These are phyloP conservation scores for Acanthiza pusilla DNA, from an alignment of 2,797 vertebrate genomes.

Conservation along the genomic window DNA sequence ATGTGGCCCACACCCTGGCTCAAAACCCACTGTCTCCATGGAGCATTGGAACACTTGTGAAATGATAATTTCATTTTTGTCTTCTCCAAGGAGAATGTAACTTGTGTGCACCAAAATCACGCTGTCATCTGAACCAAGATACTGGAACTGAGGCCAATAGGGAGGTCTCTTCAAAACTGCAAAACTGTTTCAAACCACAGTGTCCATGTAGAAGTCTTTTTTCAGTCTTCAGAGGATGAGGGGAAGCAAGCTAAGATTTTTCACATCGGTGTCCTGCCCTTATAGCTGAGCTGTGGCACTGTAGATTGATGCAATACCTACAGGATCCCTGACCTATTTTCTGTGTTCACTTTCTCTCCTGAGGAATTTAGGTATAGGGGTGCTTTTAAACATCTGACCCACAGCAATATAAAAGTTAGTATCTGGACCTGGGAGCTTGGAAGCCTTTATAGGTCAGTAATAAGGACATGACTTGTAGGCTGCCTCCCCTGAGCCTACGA, in stretches of 20 bases:
- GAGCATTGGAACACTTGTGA: not conserved
- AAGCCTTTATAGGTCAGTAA: not conserved
- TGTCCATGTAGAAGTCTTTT: not conserved
- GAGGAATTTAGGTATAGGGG: not conserved
- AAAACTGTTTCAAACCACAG: not conserved
- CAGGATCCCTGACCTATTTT: not conserved
- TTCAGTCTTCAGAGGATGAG: not conserved
- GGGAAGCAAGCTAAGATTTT: not conserved
- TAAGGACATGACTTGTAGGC: not conserved
- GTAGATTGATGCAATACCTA: not conserved
- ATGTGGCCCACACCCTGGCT: not conserved
- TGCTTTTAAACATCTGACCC: not conserved
- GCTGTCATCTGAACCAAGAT: not conserved
- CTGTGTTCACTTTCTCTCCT: not conserved
- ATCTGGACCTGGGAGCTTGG: not conserved
- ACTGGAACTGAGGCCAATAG: not conserved
- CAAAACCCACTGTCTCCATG: not conserved
- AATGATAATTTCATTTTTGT: not conserved
- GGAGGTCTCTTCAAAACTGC: not conserved
- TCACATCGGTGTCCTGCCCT: rapidly evolving
- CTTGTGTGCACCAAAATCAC: not conserved
- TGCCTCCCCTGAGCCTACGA: not conserved
- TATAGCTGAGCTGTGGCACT: not conserved
- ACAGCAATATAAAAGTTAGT: not conserved
- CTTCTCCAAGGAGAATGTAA: not conserved